These are phyloP conservation scores for Apodemus speciosus DNA, from an alignment of 2,113 vertebrate species.

Conservation along the genomic window DNA sequence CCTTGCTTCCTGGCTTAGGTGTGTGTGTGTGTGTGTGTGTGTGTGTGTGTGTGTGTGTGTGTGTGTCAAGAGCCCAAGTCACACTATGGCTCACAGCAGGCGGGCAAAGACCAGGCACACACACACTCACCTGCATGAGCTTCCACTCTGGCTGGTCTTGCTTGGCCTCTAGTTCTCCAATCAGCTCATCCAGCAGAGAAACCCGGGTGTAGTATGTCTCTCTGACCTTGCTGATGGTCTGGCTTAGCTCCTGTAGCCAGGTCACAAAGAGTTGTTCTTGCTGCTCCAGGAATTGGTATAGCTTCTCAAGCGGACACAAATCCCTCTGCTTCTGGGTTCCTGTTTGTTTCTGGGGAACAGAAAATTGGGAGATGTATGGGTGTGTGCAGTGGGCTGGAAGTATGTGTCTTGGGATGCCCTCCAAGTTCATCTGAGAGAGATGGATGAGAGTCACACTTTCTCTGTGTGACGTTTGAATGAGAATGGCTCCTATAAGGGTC, in stretches of 20 bases:
- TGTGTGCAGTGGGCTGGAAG: background rate
- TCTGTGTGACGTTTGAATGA: background rate
- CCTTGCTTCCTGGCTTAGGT: background rate
- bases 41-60: too few relatives aligned
- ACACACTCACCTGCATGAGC: conserved; percentile 68
- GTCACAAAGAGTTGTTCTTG: conserved; percentile 68
- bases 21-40: too few relatives aligned
- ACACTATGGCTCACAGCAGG: background rate
- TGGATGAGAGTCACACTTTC: background rate
- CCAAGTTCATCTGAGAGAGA: background rate
- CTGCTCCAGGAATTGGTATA: conserved; percentile 71
- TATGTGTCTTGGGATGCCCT: background rate
- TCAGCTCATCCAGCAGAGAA: conserved; percentile 27
- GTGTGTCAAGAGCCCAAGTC: background rate
- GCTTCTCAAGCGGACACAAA: conserved; percentile 1
- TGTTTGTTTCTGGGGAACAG: conserved; percentile 60
- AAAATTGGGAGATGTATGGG: background rate
- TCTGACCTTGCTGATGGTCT: conserved; percentile 34
- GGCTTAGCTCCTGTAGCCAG: conserved; percentile 62
- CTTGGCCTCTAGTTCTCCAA: conserved; percentile 69
- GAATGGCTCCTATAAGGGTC: background rate
- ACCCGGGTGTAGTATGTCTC: conserved; percentile 38
- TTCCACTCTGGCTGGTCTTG: conserved; percentile 46
- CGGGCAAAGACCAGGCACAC: background rate
- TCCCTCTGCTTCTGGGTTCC: conserved; percentile 69